Percentiles rank a stretch among this genome's conserved stretches.
Evolutionary conservation across 2,797 vertebrate genomes (phyloP).

Genomic region (Limosa lapponica): DNA sequence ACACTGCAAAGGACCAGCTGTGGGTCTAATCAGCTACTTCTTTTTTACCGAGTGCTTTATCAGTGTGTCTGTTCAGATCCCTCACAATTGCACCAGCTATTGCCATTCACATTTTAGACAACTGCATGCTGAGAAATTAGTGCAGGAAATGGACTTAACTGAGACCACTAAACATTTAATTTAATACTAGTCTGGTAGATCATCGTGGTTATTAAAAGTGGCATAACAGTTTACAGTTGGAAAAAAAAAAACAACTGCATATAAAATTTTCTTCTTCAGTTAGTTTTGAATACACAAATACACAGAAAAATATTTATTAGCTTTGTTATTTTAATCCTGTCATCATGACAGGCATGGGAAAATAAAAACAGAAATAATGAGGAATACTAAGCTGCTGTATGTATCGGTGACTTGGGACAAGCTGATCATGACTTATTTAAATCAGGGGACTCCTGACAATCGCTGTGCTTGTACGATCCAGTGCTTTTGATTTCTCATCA

Average conservation of each 20-base stretch:
- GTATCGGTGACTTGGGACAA: rapidly evolving
- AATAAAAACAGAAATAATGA: background rate
- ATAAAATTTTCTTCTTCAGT: background rate
- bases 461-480: background rate
- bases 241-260: background rate
- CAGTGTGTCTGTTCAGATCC: background rate
- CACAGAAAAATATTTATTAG: background rate
- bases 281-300: background rate
- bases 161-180: background rate
- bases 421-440: background rate
- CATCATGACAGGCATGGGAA: background rate
- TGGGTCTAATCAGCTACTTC: background rate
- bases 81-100: background rate
- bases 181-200: background rate
- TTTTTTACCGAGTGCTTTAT: background rate
- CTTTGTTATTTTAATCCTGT: background rate
- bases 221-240: background rate
- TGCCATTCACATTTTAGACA: background rate
- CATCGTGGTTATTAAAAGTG: background rate
- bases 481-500: background rate
- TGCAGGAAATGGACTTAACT: background rate
- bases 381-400: background rate
- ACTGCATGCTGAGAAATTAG: background rate
- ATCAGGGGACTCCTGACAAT: background rate
- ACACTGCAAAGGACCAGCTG: background rate